Evolutionary conservation across 1,140 invertebrate species (phyloP).

Genomic region (Ceratina calcarata): DNA sequence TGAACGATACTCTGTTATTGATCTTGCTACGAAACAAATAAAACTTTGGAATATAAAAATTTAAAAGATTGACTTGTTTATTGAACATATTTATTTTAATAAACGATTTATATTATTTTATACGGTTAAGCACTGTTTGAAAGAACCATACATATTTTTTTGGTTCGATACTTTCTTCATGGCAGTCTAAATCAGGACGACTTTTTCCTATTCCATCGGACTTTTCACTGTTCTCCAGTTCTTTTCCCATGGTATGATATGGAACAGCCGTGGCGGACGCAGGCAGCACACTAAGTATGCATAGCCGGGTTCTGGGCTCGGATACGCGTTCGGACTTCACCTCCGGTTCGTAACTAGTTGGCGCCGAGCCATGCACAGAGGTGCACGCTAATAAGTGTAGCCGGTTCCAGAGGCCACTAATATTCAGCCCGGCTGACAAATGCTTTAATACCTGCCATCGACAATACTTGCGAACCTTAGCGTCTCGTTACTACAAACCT

Average conservation of each 20-base stretch:
- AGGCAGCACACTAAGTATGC: constrained; percentile 68
- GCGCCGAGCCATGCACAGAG: constrained; percentile 75
- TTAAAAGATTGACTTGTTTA: too few relatives aligned
- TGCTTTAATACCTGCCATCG: constrained; percentile 76
- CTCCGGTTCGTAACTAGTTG: constrained; percentile 74
- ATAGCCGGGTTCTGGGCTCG: constrained; percentile 63
- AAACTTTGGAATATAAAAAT: too few relatives aligned
- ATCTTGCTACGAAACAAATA: too few relatives aligned
- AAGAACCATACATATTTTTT: background rate
- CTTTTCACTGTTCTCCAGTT: background rate
- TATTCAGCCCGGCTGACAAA: constrained; percentile 73
- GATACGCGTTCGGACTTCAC: constrained; percentile 70
- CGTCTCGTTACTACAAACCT: constrained; percentile 39
- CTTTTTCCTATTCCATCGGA: background rate
- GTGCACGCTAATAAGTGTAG: constrained; percentile 74
- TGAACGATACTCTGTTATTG: too few relatives aligned
- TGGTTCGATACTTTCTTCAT: constrained; percentile 25
- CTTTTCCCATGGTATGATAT: background rate
- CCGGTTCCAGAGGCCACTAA: constrained; percentile 60
- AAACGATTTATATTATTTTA: too few relatives aligned
- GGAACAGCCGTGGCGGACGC: constrained; percentile 1
- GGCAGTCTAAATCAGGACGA: background rate
- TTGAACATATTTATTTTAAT: too few relatives aligned
- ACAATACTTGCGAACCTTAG: constrained; percentile 59
- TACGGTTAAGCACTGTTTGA: too few relatives aligned